Base-by-base conservation (phyloP, 2,113 vertebrate species). In the Solea senegalensis region DNA sequence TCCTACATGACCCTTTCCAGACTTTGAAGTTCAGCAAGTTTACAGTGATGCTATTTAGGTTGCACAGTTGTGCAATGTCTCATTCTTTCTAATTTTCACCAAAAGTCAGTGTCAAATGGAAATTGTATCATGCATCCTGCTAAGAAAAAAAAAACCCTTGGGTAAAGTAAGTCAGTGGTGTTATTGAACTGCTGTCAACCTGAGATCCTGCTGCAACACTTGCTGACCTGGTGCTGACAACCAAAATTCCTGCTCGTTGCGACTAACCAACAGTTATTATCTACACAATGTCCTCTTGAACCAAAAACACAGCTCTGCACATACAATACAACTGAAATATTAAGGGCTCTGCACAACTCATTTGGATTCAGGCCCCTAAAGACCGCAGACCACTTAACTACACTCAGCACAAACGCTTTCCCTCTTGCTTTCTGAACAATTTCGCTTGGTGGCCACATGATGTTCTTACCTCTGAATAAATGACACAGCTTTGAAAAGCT, bases 401-500 rank as follows among this genome's bases (percentile, higher is more conserved):
- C 15, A 48, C 65, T 67, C 56, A 63, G 34, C 61, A 62, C 44
- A 71, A 67, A 64, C 55, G 58, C 21, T 52, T 75, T 64, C 27
- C 43, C 64, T 76, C 51, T 78, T 16, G 8, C 27, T 51, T 48
- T 69, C 40, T 70, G 28, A 62, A 78, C 54, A 71, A 41, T 74
- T 54, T n/a, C 64, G 51, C 54, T 56, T 39, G 13, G 16, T 72
- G 64, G 65, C 59, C n/a, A 67, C n/a, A 45, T 65, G 67, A 74
- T 50, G 40, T 65, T 45, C 75, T 74, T 58, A 88, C 84, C 83
- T 75, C 53, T 28, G 74, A 73, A 63, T 84, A 80, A 90, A 81
- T 80, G 74, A 74, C 78, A 83, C 80, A 80, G 80, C 64, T 84
- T 82, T 74, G 48, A 84, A 89, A 84, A 87, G 58, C 71, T 67